Evolutionary conservation across 53 echinoderm and acorn worm genomes (phyloP).

Genomic region (Antedon mediterranea): DNA sequence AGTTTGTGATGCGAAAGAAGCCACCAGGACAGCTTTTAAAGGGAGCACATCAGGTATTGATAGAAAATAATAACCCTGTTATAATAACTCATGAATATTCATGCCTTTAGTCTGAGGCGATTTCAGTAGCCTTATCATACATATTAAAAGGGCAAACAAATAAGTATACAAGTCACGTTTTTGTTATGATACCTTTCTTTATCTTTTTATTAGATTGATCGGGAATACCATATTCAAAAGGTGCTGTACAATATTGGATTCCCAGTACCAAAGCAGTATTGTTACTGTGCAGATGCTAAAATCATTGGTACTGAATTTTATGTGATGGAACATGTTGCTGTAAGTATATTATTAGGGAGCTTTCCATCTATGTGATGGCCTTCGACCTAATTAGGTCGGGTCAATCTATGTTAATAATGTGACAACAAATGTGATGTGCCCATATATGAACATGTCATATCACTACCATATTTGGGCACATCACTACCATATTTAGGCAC

Average conservation of each 20-base stretch:
- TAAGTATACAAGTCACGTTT: too few species aligned
- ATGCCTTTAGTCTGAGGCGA: too few species aligned
- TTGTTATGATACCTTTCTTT: too few species aligned
- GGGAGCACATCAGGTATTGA: slow-evolving; percentile 97
- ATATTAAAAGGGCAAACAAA: too few species aligned
- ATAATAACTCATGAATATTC: too few species aligned
- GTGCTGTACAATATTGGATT: slow-evolving; percentile 44
- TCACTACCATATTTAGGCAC: too few species aligned
- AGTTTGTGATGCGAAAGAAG: slow-evolving; percentile 88
- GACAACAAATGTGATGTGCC: too few species aligned
- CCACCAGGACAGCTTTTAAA: slow-evolving; percentile 74
- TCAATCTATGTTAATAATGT: not conserved
- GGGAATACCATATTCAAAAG: slow-evolving; percentile 61
- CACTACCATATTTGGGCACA: too few species aligned
- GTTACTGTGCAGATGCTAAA: slow-evolving; percentile 45
- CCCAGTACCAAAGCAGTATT: slow-evolving; percentile 67
- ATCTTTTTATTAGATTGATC: slow-evolving; percentile 65
- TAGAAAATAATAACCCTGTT: not conserved
- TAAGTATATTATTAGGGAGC: slow-evolving; percentile 6
- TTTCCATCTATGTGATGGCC: not conserved
- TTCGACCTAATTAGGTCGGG: not conserved
- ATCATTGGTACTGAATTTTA: slow-evolving; percentile 87
- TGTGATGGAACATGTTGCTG: slow-evolving; percentile 78
- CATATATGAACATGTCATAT: too few species aligned
- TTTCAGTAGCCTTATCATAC: too few species aligned